Conservation (phyloP, 2,797 vertebrate species). For the Poecile montanus region DNA sequence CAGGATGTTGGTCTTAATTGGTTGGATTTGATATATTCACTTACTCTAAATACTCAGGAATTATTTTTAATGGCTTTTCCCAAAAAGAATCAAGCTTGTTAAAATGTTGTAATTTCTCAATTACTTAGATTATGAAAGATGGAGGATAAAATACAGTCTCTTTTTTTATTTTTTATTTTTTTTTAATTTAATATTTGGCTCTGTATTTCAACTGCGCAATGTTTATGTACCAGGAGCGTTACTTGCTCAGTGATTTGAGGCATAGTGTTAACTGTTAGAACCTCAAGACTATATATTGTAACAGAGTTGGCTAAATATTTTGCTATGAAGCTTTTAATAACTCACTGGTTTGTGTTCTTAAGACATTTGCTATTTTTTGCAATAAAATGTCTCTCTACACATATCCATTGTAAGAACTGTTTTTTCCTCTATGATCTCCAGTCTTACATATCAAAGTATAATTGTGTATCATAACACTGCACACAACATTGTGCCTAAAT, state of each 20-base stretch:
- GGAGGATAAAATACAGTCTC: not conserved
- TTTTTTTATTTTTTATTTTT: not conserved
- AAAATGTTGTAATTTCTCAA: constrained; percentile 12
- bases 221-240: constrained; percentile 52
- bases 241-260: constrained; percentile 58
- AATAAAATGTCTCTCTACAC: constrained; percentile 67
- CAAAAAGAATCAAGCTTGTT: constrained; percentile 43
- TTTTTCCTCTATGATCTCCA: not conserved
- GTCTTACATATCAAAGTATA: not conserved
- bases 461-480: not conserved
- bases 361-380: constrained; percentile 82
- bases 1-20: not conserved
- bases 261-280: constrained; percentile 72
- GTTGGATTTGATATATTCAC: not conserved
- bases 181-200: not conserved
- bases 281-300: constrained; percentile 77
- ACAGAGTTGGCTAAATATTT: constrained; percentile 81
- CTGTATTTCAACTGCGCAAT: not conserved
- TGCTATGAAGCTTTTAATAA: constrained; percentile 83
- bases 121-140: not conserved
- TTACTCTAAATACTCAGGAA: constrained; percentile 76
- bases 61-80: constrained; percentile 64
- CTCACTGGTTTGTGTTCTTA: constrained; percentile 79
- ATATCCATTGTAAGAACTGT: not conserved
- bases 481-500: not conserved